Evolutionary conservation across 1,140 invertebrate species (phyloP).

Genomic region (Drusus annulatus): DNA sequence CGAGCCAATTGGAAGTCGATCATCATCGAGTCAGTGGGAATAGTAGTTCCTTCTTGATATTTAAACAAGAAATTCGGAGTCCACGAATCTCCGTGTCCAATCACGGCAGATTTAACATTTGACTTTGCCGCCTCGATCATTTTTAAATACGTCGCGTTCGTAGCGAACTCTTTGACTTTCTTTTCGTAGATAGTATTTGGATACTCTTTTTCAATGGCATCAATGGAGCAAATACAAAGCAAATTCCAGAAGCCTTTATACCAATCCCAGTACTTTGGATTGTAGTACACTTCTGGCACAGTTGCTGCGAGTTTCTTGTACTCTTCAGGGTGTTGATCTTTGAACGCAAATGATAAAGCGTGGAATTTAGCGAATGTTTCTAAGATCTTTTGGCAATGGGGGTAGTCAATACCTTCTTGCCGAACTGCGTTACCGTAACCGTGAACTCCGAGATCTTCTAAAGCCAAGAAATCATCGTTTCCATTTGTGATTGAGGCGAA

Average conservation of each 20-base stretch:
- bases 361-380: slow-evolving; percentile 78
- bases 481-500: slow-evolving; percentile 74
- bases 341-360: slow-evolving; percentile 78
- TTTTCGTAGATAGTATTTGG: slow-evolving; percentile 73
- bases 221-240: slow-evolving; percentile 71
- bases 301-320: slow-evolving; percentile 69
- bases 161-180: slow-evolving; percentile 72
- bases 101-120: slow-evolving; percentile 68
- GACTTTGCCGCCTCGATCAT: slow-evolving; percentile 62
- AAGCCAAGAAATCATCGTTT: slow-evolving; percentile 75
- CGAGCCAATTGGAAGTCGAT: slow-evolving; percentile 81
- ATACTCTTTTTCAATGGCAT: slow-evolving; percentile 77
- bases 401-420: slow-evolving; percentile 70
- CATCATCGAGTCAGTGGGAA: slow-evolving; percentile 72
- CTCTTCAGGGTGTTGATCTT: slow-evolving; percentile 73
- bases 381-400: slow-evolving; percentile 71
- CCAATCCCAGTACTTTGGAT: slow-evolving; percentile 74
- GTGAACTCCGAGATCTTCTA: slow-evolving; percentile 75
- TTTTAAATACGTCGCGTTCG: slow-evolving; percentile 65
- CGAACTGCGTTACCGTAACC: slow-evolving; percentile 71
- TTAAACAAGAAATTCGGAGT: slow-evolving; percentile 80
- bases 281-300: slow-evolving; percentile 75
- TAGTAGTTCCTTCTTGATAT: slow-evolving; percentile 62
- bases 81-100: slow-evolving; percentile 83
- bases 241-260: slow-evolving; percentile 75